Conservation (phyloP, 1,140 invertebrate genomes). For the Drosophila bocqueti region DNA sequence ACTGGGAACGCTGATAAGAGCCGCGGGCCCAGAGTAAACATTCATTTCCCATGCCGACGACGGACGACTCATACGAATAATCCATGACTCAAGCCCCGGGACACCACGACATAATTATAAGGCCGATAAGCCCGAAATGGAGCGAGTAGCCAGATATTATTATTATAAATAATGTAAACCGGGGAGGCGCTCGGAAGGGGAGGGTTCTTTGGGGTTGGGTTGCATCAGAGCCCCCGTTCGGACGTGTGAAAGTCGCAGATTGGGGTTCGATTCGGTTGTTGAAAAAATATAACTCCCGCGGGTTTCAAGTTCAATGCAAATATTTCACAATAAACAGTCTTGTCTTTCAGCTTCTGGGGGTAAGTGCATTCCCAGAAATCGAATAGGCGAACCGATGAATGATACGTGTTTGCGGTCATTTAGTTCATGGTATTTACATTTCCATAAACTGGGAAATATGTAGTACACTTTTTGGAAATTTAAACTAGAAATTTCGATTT, state of each 20-base stretch:
- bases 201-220: conserved; percentile 7
- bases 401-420: background rate
- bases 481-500: too few species aligned
- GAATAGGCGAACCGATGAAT: background rate
- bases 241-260: conserved; percentile 42
- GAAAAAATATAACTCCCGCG: background rate
- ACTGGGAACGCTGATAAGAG: conserved; percentile 19
- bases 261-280: background rate
- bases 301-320: conserved; percentile 6
- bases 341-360: background rate
- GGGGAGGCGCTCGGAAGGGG: background rate
- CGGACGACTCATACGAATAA: background rate
- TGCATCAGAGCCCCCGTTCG: conserved; percentile 11
- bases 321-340: conserved; percentile 4
- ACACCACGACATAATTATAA: conserved; percentile 7
- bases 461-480: too few species aligned
- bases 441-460: background rate
- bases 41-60: background rate
- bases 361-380: background rate
- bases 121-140: conserved; percentile 8
- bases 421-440: too few species aligned
- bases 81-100: conserved; percentile 29
- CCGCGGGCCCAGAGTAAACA: conserved; percentile 2
- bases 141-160: conserved; percentile 1
- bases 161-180: background rate